These are phyloP conservation scores for Spheniscus humboldti DNA, from an alignment of 2,797 vertebrate species.

Conservation along the genomic window DNA sequence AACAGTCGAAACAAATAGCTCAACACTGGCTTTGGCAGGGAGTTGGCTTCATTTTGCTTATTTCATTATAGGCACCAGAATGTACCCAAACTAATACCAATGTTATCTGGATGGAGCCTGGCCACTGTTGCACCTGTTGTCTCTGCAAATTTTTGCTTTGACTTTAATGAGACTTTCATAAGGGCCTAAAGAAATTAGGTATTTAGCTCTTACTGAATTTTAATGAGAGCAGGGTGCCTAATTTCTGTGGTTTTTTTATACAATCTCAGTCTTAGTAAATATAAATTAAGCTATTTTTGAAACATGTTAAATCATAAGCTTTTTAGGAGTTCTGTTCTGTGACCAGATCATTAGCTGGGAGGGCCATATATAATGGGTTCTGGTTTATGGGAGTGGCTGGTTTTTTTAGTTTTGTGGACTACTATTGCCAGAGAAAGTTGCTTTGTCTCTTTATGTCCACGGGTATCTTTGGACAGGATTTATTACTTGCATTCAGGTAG, in stretches of 20 bases:
- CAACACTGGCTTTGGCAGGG: background rate
- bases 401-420: background rate
- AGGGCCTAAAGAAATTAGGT: background rate
- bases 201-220: background rate
- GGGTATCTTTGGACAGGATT: background rate
- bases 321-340: background rate
- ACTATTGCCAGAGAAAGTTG: background rate
- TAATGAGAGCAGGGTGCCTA: background rate
- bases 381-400: background rate
- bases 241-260: rapidly evolving
- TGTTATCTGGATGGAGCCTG: background rate
- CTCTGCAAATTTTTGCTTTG: background rate
- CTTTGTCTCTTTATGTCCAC: background rate
- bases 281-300: background rate
- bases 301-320: background rate
- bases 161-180: background rate
- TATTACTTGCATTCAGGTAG: background rate
- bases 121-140: background rate
- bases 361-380: background rate
- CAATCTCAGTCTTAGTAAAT: background rate
- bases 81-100: background rate
- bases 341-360: background rate
- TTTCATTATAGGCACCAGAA: background rate
- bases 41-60: background rate
- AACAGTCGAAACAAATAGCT: background rate